Evolutionary conservation across 2,113 vertebrate species (phyloP).

Genomic region (Tonatia bakeri): DNA sequence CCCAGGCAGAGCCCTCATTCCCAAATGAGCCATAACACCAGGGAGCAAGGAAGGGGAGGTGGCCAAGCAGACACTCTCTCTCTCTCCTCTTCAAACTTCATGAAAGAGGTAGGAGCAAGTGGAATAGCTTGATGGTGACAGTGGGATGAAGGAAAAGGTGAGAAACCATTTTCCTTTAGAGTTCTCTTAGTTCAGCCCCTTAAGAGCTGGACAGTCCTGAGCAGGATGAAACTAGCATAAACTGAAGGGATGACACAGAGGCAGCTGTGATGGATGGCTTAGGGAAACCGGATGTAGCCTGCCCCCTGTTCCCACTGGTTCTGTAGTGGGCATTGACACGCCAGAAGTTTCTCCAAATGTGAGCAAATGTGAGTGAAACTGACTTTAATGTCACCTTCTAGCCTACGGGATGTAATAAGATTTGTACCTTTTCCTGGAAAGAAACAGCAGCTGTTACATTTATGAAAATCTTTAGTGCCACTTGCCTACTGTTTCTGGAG

Average conservation of each 20-base stretch:
- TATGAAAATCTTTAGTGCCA: not conserved
- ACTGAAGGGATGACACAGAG: fast-evolving
- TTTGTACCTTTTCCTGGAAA: not conserved
- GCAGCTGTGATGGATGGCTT: not conserved
- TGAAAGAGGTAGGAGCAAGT: not conserved
- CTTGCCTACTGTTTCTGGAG: not conserved
- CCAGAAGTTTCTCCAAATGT: not conserved
- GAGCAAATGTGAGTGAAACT: not conserved
- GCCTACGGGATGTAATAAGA: not conserved
- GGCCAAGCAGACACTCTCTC: not conserved
- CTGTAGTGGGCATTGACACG: not conserved
- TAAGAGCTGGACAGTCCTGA: not conserved
- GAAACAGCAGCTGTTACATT: not conserved
- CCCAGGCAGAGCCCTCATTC: not conserved
- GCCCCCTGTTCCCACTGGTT: not conserved
- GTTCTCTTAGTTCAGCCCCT: not conserved
- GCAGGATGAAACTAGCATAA: not conserved
- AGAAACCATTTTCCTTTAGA: not conserved
- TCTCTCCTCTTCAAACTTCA: not conserved
- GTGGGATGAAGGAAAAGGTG: not conserved
- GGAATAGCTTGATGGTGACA: not conserved
- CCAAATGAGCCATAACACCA: not conserved
- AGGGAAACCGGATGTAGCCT: fast-evolving
- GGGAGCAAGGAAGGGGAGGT: not conserved
- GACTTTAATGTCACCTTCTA: not conserved